phyloP scores from a whole-genome alignment of 2,888 invertebrate species.

The Prenolepis imparis region DNA sequence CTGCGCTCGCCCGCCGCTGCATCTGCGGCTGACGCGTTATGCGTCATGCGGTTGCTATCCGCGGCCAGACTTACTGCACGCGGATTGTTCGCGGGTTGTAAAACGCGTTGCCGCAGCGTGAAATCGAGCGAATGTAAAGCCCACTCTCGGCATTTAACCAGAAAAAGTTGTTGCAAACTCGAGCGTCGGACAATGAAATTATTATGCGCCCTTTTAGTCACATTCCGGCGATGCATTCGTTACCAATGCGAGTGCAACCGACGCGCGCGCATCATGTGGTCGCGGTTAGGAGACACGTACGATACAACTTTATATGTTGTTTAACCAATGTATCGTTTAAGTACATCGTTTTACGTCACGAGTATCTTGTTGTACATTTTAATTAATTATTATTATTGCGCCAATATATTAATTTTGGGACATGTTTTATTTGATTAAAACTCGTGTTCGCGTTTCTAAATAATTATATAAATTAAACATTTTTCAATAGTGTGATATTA shows the following conservation, averaged over 20 bases:
- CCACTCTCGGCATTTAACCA: conserved; percentile 37
- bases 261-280: conserved; percentile 42
- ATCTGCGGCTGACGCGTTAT: conserved; percentile 57
- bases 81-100: conserved; percentile 53
- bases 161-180: conserved; percentile 53
- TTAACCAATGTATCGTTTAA: conserved; percentile 35
- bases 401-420: background rate
- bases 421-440: background rate
- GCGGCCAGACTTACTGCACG: conserved; percentile 37
- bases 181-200: conserved; percentile 48
- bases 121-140: conserved; percentile 34
- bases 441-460: background rate
- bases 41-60: conserved; percentile 46
- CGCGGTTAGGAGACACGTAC: conserved; percentile 39
- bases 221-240: conserved; percentile 38
- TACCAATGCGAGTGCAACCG: conserved; percentile 44
- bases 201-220: conserved; percentile 49
- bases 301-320: conserved; percentile 48
- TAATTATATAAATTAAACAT: background rate
- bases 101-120: conserved; percentile 42
- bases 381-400: conserved; percentile 43
- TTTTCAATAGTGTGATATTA: background rate
- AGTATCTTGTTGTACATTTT: conserved; percentile 46
- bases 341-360: conserved; percentile 35
- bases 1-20: conserved; percentile 25